Evolutionary conservation across 2,113 vertebrate genomes (phyloP).

Genomic region (Probosciger aterrimus): DNA sequence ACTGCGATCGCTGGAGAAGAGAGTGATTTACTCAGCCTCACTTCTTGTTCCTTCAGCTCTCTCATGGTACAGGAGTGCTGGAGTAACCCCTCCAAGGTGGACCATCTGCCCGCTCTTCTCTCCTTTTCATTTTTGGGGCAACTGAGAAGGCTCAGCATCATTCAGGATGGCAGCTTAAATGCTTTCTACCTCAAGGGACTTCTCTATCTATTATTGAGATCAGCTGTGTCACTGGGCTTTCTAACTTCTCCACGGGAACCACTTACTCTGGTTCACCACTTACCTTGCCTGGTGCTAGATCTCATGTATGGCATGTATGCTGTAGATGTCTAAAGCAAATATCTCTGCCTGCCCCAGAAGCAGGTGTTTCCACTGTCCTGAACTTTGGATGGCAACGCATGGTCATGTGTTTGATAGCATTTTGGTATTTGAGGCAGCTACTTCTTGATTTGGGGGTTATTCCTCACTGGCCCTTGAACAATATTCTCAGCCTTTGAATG

Average conservation of each 20-base stretch:
- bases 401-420: not conserved
- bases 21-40: not conserved
- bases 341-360: not conserved
- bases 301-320: not conserved
- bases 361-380: not conserved
- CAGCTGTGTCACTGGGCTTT: not conserved
- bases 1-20: not conserved
- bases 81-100: not conserved
- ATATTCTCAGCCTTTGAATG: constrained; percentile 12
- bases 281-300: not conserved
- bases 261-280: not conserved
- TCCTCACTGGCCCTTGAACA: not conserved
- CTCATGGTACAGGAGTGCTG: not conserved
- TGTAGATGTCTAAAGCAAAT: not conserved
- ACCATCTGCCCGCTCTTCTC: not conserved
- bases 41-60: not conserved
- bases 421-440: not conserved
- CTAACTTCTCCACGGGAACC: not conserved
- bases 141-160: not conserved
- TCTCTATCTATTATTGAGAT: not conserved
- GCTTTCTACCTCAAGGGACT: not conserved
- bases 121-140: not conserved
- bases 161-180: not conserved
- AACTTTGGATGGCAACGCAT: not conserved
- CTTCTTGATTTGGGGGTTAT: not conserved